Conservation (phyloP, 2,888 invertebrate genomes). For the Drosophila fungiperda region DNA sequence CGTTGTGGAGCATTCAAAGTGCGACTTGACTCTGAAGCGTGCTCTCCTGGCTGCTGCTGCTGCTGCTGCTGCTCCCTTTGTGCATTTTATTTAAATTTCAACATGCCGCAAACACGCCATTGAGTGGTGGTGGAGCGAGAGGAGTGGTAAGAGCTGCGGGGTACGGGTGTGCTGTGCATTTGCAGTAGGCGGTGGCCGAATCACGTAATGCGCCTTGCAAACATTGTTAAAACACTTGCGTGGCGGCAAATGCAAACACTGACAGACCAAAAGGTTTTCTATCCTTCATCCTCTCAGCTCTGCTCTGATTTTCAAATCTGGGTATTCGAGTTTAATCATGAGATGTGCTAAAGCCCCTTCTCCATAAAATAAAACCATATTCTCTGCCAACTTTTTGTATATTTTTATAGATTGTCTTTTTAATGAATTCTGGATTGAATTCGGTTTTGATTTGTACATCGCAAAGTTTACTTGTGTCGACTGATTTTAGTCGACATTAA, state of each 20-base stretch:
- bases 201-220: constrained; percentile 81
- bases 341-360: not conserved
- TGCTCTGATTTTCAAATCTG: not conserved
- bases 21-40: not conserved
- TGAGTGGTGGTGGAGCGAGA: not conserved
- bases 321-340: not conserved
- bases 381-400: not conserved
- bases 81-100: constrained; percentile 74
- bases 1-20: constrained; percentile 9
- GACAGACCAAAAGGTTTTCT: constrained; percentile 12
- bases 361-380: not conserved
- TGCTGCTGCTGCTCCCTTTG: constrained; percentile 4
- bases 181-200: constrained; percentile 63
- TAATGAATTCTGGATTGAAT: not conserved
- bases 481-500: too few relatives aligned
- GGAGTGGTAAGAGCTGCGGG: not conserved
- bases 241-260: constrained; percentile 36
- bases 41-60: not conserved
- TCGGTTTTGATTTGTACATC: too few relatives aligned
- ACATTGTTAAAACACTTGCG: constrained; percentile 79
- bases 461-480: too few relatives aligned
- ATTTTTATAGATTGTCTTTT: not conserved
- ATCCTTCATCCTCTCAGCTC: constrained; percentile 1
- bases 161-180: constrained; percentile 3
- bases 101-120: constrained; percentile 71